Evolutionary conservation across 2,888 invertebrate genomes (phyloP).

Genomic region (Drosophila pegasa): DNA sequence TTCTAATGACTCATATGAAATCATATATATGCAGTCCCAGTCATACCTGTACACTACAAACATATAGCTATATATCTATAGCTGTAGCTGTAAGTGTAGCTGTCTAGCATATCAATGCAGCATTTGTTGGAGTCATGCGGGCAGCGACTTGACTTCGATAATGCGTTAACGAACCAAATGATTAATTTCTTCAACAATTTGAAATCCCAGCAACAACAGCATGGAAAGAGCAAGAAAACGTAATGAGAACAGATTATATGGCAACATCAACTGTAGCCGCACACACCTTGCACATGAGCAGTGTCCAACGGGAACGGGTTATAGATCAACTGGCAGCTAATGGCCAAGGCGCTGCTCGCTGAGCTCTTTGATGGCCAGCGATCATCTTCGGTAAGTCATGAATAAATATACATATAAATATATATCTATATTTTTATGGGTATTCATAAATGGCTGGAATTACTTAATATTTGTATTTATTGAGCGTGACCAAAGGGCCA

Average conservation of each 20-base stretch:
- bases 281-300: constrained; percentile 14
- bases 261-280: constrained; percentile 19
- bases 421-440: background rate
- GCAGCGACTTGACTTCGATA: constrained; percentile 37
- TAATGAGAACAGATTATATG: constrained; percentile 59
- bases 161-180: constrained; percentile 68
- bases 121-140: constrained; percentile 44
- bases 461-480: constrained; percentile 71
- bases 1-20: too few species aligned
- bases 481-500: constrained; percentile 59
- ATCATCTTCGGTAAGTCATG: constrained; percentile 29
- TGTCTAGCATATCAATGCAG: background rate
- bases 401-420: constrained; percentile 4
- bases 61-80: constrained; percentile 1
- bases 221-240: constrained; percentile 9
- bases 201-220: constrained; percentile 18
- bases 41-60: background rate
- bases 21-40: too few species aligned
- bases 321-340: constrained; percentile 9
- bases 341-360: constrained; percentile 13
- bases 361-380: constrained; percentile 20
- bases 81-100: constrained; percentile 5
- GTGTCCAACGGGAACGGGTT: constrained; percentile 5
- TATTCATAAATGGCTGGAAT: constrained; percentile 60
- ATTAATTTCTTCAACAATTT: constrained; percentile 64